Percentiles rank a stretch among this genome's conserved stretches.
Conservation (phyloP, 2,113 vertebrate genomes). For the Eudyptes chrysolophus region DNA sequence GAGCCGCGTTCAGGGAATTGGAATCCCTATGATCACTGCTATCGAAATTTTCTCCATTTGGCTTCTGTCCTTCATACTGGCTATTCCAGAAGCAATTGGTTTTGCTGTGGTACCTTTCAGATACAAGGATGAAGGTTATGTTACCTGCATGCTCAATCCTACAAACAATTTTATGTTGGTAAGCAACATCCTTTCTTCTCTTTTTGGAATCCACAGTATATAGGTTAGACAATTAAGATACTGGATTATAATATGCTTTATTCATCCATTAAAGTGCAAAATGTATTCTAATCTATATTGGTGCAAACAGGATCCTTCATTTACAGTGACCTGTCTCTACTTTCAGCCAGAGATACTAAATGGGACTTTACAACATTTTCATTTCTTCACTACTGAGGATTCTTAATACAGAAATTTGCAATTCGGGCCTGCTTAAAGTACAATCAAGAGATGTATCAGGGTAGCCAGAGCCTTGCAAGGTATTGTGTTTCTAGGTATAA, state of each 20-base stretch:
- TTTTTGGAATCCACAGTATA: background rate
- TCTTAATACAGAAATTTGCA: background rate
- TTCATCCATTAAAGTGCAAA: background rate
- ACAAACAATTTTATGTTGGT: conserved; percentile 81
- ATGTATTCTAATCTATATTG: background rate
- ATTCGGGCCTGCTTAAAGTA: background rate
- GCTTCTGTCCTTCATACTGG: conserved; percentile 90
- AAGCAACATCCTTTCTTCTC: conserved; percentile 5
- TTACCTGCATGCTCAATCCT: conserved; percentile 87
- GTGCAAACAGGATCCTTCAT: background rate
- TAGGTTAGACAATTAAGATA: background rate
- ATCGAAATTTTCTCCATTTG: conserved; percentile 92
- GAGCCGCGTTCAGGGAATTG: conserved; percentile 96
- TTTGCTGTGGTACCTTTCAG: conserved; percentile 82
- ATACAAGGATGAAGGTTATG: conserved; percentile 73
- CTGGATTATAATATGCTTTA: background rate
- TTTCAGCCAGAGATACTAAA: background rate
- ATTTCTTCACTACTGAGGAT: background rate
- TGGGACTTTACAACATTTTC: background rate
- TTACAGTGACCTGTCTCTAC: background rate
- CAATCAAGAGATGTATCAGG: background rate
- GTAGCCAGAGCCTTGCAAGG: background rate
- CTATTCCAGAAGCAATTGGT: conserved; percentile 90
- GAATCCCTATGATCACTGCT: conserved; percentile 90
- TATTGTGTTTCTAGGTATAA: background rate